phyloP scores from a whole-genome alignment of 2,888 invertebrate species.

The Stenoptilia bipunctidactyla region DNA sequence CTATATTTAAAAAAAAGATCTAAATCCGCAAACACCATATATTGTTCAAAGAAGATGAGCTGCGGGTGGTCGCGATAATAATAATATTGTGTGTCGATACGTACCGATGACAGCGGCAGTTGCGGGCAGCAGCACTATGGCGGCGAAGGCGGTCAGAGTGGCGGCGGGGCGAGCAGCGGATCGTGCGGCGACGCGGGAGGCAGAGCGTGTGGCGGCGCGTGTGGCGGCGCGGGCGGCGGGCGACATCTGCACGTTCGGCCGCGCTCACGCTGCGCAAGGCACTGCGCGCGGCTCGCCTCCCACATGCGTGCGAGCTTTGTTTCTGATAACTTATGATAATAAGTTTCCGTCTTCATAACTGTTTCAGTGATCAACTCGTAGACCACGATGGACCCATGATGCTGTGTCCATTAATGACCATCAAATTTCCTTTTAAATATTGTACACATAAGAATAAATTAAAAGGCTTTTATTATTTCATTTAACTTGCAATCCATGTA shows the following conservation, averaged over 20 bases:
- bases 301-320: background rate
- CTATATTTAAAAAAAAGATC: background rate
- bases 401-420: no score
- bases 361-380: no score
- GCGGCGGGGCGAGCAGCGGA: slow-evolving; percentile 1
- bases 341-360: no score
- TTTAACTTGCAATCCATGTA: no score
- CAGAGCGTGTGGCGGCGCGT: slow-evolving; percentile 12
- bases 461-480: no score
- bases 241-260: slow-evolving; percentile 6
- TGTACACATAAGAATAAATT: no score
- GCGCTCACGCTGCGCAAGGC: background rate
- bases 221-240: slow-evolving; percentile 9
- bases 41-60: background rate
- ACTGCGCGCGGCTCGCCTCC: background rate
- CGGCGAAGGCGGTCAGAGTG: slow-evolving; percentile 13
- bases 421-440: no score
- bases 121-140: slow-evolving; percentile 20
- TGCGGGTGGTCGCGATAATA: background rate
- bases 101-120: slow-evolving; percentile 20
- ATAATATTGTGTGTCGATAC: background rate
- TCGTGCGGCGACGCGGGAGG: slow-evolving; percentile 15
- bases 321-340: no score
- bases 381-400: no score
- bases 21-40: background rate